phyloP scores from a whole-genome alignment of 2,113 vertebrate species.

The Sakesphorus luctuosus region DNA sequence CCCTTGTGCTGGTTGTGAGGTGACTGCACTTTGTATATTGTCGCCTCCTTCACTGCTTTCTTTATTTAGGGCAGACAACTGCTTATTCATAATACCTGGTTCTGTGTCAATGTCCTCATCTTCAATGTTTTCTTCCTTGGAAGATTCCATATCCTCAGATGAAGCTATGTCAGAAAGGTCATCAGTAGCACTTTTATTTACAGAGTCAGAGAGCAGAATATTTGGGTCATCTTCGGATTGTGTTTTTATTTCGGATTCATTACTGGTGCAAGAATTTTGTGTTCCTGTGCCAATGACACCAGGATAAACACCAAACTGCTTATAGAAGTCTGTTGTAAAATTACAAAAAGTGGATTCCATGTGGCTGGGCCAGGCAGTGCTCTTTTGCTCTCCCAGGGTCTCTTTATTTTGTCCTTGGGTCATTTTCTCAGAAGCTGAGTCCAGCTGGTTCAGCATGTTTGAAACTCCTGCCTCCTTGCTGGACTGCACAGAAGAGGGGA shows the following conservation, averaged over 20 bases:
- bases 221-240: constrained; percentile 77
- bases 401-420: constrained; percentile 78
- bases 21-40: constrained; percentile 70
- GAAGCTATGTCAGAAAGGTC: constrained; percentile 88
- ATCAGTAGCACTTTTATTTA: constrained; percentile 75
- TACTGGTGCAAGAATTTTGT: constrained; percentile 77
- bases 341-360: constrained; percentile 83
- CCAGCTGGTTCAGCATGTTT: constrained; percentile 65
- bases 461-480: constrained; percentile 77
- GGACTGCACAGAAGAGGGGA: constrained; percentile 64
- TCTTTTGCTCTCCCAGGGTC: constrained; percentile 81
- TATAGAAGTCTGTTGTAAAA: constrained; percentile 94
- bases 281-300: constrained; percentile 74
- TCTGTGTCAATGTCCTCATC: constrained; percentile 86
- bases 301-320: constrained; percentile 89
- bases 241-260: constrained; percentile 74
- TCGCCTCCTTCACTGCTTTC: constrained; percentile 75
- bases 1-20: constrained; percentile 74
- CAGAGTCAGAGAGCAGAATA: constrained; percentile 76
- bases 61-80: constrained; percentile 73
- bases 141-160: constrained; percentile 87
- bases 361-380: constrained; percentile 83
- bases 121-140: constrained; percentile 83
- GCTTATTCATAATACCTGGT: constrained; percentile 71
- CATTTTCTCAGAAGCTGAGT: constrained; percentile 75